These are phyloP conservation scores for Anhinga rufa DNA, from an alignment of 2,113 vertebrate species.

Conservation along the genomic window DNA sequence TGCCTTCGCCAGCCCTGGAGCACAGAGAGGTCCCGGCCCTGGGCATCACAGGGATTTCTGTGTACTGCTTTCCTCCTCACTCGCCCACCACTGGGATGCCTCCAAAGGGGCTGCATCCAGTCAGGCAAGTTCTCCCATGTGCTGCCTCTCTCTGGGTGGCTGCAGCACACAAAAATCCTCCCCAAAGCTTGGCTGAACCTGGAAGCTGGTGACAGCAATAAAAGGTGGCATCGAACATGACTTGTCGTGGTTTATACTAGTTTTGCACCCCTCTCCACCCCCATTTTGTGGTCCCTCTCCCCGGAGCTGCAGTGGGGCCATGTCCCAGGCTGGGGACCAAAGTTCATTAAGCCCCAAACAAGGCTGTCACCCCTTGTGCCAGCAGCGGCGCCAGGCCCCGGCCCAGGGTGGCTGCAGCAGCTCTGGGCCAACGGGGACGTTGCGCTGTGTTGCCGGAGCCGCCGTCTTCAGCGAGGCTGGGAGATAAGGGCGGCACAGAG, in stretches of 20 bases:
- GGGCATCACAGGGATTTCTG: not conserved
- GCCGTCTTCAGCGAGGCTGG: not conserved
- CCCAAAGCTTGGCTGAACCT: not conserved
- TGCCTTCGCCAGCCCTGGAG: not conserved
- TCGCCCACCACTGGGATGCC: fast-evolving
- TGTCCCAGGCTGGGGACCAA: fast-evolving
- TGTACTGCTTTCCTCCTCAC: fast-evolving
- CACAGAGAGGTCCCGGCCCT: not conserved
- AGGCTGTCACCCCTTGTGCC: not conserved
- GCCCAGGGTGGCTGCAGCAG: not conserved
- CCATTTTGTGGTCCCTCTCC: not conserved
- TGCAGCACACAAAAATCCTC: not conserved
- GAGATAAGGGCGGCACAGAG: conserved; percentile 5
- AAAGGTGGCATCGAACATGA: not conserved
- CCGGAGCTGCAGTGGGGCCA: not conserved
- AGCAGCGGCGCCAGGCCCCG: fast-evolving
- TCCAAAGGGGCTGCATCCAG: not conserved
- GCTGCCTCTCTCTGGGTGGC: not conserved
- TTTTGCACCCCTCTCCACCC: not conserved
- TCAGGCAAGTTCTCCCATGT: not conserved
- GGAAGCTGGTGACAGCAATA: not conserved
- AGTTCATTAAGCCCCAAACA: not conserved
- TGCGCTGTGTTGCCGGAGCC: fast-evolving
- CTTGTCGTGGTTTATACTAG: not conserved
- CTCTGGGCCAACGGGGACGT: not conserved